Evolutionary conservation across 2,797 vertebrate species (phyloP).

Genomic region (Delichon dasypus): DNA sequence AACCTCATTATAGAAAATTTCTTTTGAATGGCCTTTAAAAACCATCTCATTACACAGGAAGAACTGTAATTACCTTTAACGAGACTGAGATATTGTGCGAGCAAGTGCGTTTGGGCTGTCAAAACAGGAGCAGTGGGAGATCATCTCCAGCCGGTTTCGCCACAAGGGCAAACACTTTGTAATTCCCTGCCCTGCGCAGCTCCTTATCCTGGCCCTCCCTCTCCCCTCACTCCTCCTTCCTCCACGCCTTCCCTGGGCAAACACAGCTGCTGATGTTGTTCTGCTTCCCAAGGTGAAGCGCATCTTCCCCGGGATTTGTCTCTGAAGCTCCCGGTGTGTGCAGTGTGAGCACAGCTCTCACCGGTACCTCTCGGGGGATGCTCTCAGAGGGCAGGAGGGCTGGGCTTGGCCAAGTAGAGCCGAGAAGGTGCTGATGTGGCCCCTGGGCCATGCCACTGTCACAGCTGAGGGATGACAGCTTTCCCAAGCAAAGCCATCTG

Average conservation of each 20-base stretch:
- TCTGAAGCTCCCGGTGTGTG: not conserved
- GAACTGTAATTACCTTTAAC: conserved; percentile 77
- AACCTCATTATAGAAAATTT: conserved; percentile 79
- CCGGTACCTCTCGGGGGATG: accelerated
- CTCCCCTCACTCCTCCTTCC: not conserved
- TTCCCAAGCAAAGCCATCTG: not conserved
- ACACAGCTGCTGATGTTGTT: not conserved
- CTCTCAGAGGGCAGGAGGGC: not conserved
- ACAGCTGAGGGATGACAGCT: not conserved
- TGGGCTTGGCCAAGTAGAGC: not conserved
- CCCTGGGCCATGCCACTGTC: not conserved
- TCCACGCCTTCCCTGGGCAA: not conserved
- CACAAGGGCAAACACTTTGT: conserved; percentile 25
- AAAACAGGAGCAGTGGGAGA: conserved; percentile 47
- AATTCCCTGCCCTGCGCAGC: not conserved
- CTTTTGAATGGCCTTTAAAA: conserved; percentile 82
- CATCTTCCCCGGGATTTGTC: accelerated
- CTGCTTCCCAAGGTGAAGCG: not conserved
- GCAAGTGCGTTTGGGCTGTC: conserved; percentile 60
- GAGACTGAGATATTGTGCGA: conserved; percentile 71
- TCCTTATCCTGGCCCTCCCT: not conserved
- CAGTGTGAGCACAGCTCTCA: not conserved
- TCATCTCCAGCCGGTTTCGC: not conserved
- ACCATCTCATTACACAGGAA: conserved; percentile 76
- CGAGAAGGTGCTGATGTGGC: not conserved